Percentiles rank a stretch among this genome's conserved stretches.
Conservation (phyloP, 2,113 vertebrate species). For the mouse (Mus musculus) region DNA sequence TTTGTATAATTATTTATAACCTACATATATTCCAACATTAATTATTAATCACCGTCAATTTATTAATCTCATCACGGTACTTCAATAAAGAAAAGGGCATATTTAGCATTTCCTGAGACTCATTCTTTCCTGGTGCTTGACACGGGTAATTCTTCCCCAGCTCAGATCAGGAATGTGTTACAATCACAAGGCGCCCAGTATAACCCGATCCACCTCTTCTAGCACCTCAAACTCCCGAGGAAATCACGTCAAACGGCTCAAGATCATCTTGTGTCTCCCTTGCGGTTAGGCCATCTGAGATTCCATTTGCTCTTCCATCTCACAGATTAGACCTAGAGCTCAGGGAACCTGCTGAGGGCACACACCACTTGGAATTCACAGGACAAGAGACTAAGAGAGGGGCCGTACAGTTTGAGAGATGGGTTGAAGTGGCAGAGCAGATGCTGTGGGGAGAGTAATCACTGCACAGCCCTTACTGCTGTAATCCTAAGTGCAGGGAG, state of each 20-base stretch:
- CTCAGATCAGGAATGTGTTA: not conserved
- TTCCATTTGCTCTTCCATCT: not conserved
- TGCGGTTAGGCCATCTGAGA: not conserved
- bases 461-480: not conserved
- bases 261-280: not conserved
- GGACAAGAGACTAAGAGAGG: not conserved
- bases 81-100: slow-evolving; percentile 2
- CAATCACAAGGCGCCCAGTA: not conserved
- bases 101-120: not conserved
- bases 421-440: not conserved
- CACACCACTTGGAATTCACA: not conserved
- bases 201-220: not conserved
- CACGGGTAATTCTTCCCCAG: not conserved
- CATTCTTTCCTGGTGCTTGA: not conserved
- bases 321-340: not conserved
- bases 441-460: not conserved
- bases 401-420: not conserved
- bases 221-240: not conserved
- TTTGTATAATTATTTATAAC: not conserved
- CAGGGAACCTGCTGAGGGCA: not conserved
- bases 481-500: not conserved
- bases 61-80: slow-evolving; percentile 25
- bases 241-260: too few relatives aligned
- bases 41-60: not conserved
- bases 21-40: not conserved